A percentile compares a stretch with the other conserved stretches of the same genome.
These are phyloP conservation scores for Pachyuromys duprasi DNA, from an alignment of 2,797 vertebrate genomes.

Conservation along the genomic window DNA sequence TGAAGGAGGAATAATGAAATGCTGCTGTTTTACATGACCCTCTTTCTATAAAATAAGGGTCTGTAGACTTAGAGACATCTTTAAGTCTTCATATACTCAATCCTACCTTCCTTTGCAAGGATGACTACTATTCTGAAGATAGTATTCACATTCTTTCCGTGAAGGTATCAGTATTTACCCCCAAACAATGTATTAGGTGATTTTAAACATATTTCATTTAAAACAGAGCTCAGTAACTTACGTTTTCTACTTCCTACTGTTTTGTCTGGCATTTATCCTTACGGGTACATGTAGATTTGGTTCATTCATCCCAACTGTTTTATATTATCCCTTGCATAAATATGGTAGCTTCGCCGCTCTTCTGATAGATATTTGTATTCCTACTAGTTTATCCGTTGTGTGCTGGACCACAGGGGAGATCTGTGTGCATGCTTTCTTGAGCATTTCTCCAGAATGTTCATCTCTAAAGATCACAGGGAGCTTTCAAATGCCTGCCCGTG, in stretches of 20 bases:
- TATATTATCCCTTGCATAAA: neutral
- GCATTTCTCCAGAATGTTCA: neutral
- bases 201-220: neutral
- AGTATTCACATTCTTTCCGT: neutral
- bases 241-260: neutral
- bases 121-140: neutral
- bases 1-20: neutral
- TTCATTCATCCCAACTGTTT: neutral
- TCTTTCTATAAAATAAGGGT: slow-evolving; percentile 25
- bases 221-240: neutral
- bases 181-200: neutral
- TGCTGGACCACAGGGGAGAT: neutral
- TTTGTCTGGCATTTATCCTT: slow-evolving; percentile 1
- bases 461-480: neutral
- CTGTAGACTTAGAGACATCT: neutral
- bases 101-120: neutral
- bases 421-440: neutral
- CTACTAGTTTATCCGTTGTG: neutral
- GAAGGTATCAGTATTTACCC: neutral
- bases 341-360: neutral
- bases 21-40: neutral
- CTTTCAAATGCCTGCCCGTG: neutral
- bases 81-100: neutral
- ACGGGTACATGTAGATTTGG: neutral
- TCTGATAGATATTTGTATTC: neutral